Base-by-base conservation (phyloP, 2,888 invertebrate species). In the Cheiracanthium punctorium region DNA sequence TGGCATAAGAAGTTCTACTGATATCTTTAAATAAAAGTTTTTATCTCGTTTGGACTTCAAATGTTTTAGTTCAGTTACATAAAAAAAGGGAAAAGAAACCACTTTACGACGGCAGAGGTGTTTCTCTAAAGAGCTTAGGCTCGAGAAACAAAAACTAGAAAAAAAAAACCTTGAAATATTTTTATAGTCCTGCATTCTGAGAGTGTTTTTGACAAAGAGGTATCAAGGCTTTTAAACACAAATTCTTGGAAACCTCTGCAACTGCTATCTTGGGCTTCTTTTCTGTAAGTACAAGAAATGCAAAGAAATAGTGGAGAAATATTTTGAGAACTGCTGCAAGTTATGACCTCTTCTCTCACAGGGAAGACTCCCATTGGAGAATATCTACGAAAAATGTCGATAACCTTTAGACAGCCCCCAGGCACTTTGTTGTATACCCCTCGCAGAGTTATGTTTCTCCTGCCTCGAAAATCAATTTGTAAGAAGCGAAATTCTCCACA, bases 311-410 rank as follows among this genome's bases (percentile, higher is more conserved):
- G 24, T 58, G 24, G 24, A 58, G 24, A 58, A 58, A 58, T 58
- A 58, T 58, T n/a, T 58, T 58, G 58, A 58, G 58, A 58, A 58
- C 20, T 24, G 58, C 58, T 58, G 58, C 58, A 58, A 58, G 58
- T 58, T 58, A 58, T 58, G 58, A 58, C 58, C 58, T 58, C 58
- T 58, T 17, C 48, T 48, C 24, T 58, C 58, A 24, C 24, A 17
- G 24, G 58, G 58, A 2, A 58, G 58, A 58, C 24, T 58, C 24
- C 58, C 58, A 24, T 58, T 58, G 58, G 58, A 58, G 58, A 58
- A 58, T 24, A 58, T 58, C 58, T 58, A 24, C 58, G 58, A 58
- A 58, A 58, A 58, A 58, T 58, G 58, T 58, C 58, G 58, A 58
- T 58, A 58, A 58, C 58, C 58, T 58, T 58, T 24, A 58, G 58